Conservation (phyloP, 2,797 vertebrate species). For the Sphenopsis melanotis region DNA sequence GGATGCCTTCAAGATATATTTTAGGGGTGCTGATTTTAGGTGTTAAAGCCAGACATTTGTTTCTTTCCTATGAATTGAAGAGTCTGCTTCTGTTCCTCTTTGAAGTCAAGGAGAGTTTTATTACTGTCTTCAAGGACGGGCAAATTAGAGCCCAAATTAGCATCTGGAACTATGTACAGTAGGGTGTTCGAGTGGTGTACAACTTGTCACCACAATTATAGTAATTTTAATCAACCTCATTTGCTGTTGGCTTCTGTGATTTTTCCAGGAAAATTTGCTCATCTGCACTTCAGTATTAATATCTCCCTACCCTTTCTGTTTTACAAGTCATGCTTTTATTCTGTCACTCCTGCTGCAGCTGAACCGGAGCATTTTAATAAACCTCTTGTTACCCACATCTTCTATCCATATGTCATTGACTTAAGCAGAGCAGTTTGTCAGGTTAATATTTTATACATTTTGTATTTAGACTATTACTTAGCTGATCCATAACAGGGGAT, state of each 20-base stretch:
- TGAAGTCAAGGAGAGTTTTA: slow-evolving; percentile 4
- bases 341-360: not conserved
- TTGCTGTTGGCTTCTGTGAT: slow-evolving; percentile 16
- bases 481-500: slow-evolving; percentile 17
- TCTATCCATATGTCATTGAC: slow-evolving; percentile 23
- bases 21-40: not conserved
- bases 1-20: not conserved
- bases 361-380: slow-evolving; percentile 34
- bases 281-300: slow-evolving; percentile 1
- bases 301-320: not conserved
- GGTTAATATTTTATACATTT: slow-evolving; percentile 38
- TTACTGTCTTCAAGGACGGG: slow-evolving; percentile 2
- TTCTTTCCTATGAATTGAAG: not conserved
- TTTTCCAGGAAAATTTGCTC: slow-evolving; percentile 29
- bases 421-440: slow-evolving; percentile 37
- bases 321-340: slow-evolving; percentile 3
- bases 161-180: not conserved
- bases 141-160: slow-evolving; percentile 37
- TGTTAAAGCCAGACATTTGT: not conserved
- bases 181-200: not conserved
- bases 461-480: slow-evolving; percentile 32
- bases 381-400: slow-evolving; percentile 49
- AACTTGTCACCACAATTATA: slow-evolving; percentile 48
- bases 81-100: not conserved
- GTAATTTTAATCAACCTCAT: slow-evolving; percentile 53